These are phyloP conservation scores for Dicaeum eximium DNA, from an alignment of 2,113 vertebrate species.

Conservation along the genomic window DNA sequence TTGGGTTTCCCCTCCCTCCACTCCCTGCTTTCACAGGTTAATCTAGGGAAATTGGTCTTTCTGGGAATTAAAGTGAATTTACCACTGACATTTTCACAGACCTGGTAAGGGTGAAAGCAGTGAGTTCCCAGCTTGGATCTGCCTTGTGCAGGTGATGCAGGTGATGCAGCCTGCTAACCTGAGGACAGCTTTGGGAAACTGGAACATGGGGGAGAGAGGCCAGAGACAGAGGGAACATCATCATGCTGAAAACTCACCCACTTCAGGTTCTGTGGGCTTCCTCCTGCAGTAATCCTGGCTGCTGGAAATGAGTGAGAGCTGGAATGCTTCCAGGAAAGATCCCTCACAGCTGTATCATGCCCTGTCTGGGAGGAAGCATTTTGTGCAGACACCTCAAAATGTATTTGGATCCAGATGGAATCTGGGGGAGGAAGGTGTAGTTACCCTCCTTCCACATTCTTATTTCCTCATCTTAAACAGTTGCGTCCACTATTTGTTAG, in stretches of 20 bases:
- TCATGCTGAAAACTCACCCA: neutral
- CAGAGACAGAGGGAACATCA: too few relatives aligned
- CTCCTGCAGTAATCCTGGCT: neutral
- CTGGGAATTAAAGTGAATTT: neutral
- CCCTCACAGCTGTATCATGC: neutral
- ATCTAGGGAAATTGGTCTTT: neutral
- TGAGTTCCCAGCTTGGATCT: neutral
- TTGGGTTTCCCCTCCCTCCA: neutral
- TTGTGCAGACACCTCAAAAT: neutral
- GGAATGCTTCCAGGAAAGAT: neutral
- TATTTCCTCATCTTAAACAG: neutral
- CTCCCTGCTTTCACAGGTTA: neutral
- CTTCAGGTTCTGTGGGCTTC: neutral
- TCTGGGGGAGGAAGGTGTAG: neutral
- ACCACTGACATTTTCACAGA: neutral
- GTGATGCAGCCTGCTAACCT: neutral
- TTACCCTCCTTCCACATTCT: neutral
- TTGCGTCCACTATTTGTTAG: neutral
- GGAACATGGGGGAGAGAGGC: neutral
- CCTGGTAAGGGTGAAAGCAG: neutral
- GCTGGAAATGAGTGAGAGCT: neutral
- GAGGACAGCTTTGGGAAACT: neutral
- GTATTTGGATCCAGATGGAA: neutral
- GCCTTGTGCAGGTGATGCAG: neutral
- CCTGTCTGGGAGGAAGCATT: neutral